phyloP scores from a whole-genome alignment of 2,113 vertebrate genomes.

The Zosterops japonicus region DNA sequence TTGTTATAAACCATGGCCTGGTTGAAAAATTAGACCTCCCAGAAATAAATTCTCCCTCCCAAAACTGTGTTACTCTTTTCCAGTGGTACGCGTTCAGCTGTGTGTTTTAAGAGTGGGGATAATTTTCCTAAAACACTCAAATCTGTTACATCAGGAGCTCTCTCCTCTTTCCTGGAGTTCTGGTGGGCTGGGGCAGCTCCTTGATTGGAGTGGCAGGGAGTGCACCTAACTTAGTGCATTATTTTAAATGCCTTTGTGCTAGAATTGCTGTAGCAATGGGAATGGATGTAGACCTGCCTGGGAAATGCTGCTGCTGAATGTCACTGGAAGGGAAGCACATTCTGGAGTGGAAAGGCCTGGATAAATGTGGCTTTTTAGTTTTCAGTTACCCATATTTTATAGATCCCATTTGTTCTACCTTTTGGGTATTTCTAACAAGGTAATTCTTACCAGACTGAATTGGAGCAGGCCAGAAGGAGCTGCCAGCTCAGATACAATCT shows the following conservation, averaged over 20 bases:
- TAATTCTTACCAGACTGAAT: not conserved
- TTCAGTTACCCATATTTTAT: not conserved
- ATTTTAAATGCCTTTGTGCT: not conserved
- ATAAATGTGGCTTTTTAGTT: not conserved
- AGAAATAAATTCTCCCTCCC: not conserved
- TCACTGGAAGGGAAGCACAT: not conserved
- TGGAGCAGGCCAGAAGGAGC: not conserved
- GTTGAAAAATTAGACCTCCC: not conserved
- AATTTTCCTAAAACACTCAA: not conserved
- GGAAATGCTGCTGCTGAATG: not conserved
- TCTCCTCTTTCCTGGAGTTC: not conserved
- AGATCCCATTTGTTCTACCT: not conserved
- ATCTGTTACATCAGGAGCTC: not conserved
- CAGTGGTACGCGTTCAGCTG: accelerated
- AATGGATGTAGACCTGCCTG: not conserved
- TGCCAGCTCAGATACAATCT: not conserved
- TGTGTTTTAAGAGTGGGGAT: not conserved
- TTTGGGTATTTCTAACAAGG: not conserved
- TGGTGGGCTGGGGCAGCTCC: not conserved
- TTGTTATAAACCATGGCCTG: not conserved
- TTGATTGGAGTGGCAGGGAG: not conserved
- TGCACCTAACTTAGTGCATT: not conserved
- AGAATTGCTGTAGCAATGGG: not conserved
- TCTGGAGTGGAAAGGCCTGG: not conserved
- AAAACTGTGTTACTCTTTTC: not conserved